Evolutionary conservation across 2,888 invertebrate species (phyloP), one percentile per base, ranked within the genome.

Genomic region (Pimpla rufipes): DNA sequence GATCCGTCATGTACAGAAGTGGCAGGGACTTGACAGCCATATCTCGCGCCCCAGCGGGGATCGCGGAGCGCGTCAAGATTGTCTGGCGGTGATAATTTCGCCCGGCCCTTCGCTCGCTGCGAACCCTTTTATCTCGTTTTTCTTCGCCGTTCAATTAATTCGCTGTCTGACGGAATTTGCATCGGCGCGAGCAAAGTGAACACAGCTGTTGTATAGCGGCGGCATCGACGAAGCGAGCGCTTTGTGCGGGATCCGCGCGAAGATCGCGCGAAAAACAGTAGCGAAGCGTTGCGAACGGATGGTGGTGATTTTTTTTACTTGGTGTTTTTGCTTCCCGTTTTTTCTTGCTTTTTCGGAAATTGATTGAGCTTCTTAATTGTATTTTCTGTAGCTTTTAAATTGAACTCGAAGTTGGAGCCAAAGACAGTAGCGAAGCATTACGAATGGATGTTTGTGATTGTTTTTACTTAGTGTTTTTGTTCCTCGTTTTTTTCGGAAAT

Each of bases 11-110:
- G 35, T 87, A 83, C 8, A 88, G 16, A 7, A 76, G 11, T 11
- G 82, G 76, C 66, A 52, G 45, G 66, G 76, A 76, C 66, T 66
- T 66, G 67, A 64, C 76, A 67, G 76, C 50, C 66, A 57, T 67
- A 64, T 66, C 57, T 76, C 11, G n/a, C 18, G 18, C 23, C 29
- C 29, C 21, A 45, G n/a, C 55, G 73, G 7, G 10, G 73, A 59
- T 45, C 23, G 71, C 59, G 13, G 23, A 45, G 7, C 73, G 45
- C 16, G 59, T 73, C 59, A 47, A 59, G 73, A 73, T 73, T 40
- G 59, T 73, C 73, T 59, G 59, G 59, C 35, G 3, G 10, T 42
- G 73, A 73, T 73, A 59, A 57, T 6, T 42, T 2, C 1, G 35
- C 11, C 23, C 37, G 18, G 40, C 18, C 18, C 16, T 59, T 16